Evolutionary conservation across 1,140 invertebrate species (phyloP), one percentile per base, ranked within the genome.

Genomic region (Diachasma alloeum): DNA sequence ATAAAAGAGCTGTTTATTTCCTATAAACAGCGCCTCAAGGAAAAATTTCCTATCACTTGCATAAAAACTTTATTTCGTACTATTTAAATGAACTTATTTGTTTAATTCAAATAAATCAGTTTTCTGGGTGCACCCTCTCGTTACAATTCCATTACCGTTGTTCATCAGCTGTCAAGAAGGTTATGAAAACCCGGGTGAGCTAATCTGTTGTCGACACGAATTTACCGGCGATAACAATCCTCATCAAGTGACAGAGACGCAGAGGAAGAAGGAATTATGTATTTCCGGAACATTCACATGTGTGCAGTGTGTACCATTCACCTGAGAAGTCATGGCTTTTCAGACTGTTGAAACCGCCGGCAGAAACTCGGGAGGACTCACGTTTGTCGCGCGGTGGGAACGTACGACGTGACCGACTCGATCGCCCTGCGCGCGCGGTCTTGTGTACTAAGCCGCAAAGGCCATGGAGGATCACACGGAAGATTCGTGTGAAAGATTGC

Each of bases 341-440:
- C 59, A 73, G 72, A 37, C 42, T 78, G 74, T 79, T 26, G 67
- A 66, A 75, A 78, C 72, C 59, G 39, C 19, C 59, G 59, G 59
- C 63, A 42, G 59, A 75, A 42, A 39, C 26, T 63, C 48, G 17
- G 48, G 72, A 74, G 42, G 66, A 75, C 36, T 74, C 72, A 74
- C 81, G 73, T 75, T 76, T 81, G 75, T 68, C 72, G 46, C 75
- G 44, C 77, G 79, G 59, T 79, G 81, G 73, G 78, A 82, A 82
- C 56, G 17, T 77, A 71, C 78, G 81, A 82, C 81, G 81, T 81
- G 81, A 74, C 72, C 72, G 71, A 69, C 74, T 69, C 72, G 75
- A 74, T 76, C 70, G 56, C 39, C 68, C 56, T 19, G 53, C 37
- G 48, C 48, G 44, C 42, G 26, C 71, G 48, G 46, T 31, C 59